Base-by-base conservation (phyloP, 2,113 vertebrate genomes). In the Pycnonotus jocosus region DNA sequence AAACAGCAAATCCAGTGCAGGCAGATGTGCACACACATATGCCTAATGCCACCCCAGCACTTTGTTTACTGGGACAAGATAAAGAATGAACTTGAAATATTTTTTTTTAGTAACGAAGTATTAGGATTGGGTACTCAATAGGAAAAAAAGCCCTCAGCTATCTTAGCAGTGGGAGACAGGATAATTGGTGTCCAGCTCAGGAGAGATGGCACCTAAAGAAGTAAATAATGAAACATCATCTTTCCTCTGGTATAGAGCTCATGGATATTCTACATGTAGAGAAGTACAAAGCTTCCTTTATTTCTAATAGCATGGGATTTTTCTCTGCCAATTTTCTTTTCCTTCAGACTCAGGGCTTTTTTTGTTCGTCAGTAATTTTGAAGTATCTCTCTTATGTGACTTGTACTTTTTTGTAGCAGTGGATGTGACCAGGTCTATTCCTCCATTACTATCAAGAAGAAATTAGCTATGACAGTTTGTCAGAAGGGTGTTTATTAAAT, bases 1-100 rank as follows among this genome's bases (percentile, higher is more conserved):
- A 90, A 94, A 21, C 18, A 54, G 31, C 23, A 33, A 50, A 19
- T 45, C 11, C 37, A 61, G 45, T 53, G 22, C 23, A 31, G 28
- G 16, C 25, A 54, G 24, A 54, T 4, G 3, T 51, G 20, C 8
- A 57, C 19, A 31, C 14, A n/a, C 7, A 17, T 8, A 15, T 1
- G 0, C 30, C 6, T 60, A 68, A 57, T 79, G 12, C 8, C 12
- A 42, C 4, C 3, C 15, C 15, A 60, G 30, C 0, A 1, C 22
- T 62, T 73, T 44, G 7, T 83, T 86, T 66, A 28, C 12, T 71
- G 13, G 22, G 12, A 33, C 37, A 56, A 77, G 6, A 53, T 5
- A n/a, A 81, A 74, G 30, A 12, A 11, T 6, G 5, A 50, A 69
- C 40, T 70, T 77, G 38, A 80, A 88, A 69, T 83, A 62, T n/a